These are phyloP conservation scores for Tenthredo mesomela DNA, from an alignment of 2,888 invertebrate species.

Conservation along the genomic window DNA sequence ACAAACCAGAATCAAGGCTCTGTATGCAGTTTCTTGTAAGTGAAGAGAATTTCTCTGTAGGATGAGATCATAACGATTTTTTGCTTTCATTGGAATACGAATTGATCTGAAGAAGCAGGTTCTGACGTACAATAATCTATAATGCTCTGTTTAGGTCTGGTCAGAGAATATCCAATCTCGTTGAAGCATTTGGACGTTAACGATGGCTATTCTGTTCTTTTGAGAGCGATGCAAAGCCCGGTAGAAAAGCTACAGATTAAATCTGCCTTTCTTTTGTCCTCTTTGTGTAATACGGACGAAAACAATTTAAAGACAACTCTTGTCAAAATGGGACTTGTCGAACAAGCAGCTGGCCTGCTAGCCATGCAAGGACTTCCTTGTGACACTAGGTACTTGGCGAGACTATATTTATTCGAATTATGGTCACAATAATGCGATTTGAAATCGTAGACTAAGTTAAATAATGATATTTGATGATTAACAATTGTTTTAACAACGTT, in stretches of 20 bases:
- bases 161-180: constrained; percentile 83
- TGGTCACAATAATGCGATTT: constrained; percentile 16
- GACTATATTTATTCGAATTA: background rate
- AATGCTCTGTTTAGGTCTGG: constrained; percentile 79
- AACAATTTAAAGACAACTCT: constrained; percentile 68
- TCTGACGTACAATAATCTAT: background rate
- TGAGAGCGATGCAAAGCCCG: constrained; percentile 81
- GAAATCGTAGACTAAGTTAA: background rate
- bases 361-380: constrained; percentile 65
- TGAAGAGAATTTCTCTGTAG: background rate
- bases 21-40: constrained; percentile 91
- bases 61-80: background rate
- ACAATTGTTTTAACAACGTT: background rate
- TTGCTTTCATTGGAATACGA: background rate
- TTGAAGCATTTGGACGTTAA: constrained; percentile 82
- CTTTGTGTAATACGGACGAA: constrained; percentile 79
- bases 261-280: constrained; percentile 85
- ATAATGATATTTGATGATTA: background rate
- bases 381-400: constrained; percentile 70
- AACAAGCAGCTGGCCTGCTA: constrained; percentile 70
- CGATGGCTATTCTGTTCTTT: constrained; percentile 84
- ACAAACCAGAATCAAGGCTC: constrained; percentile 83
- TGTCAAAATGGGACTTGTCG: constrained; percentile 74
- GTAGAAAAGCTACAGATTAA: constrained; percentile 84
- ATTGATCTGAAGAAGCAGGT: background rate